Conservation (phyloP, 1,140 invertebrate species). For the Drosophila mauritiana region DNA sequence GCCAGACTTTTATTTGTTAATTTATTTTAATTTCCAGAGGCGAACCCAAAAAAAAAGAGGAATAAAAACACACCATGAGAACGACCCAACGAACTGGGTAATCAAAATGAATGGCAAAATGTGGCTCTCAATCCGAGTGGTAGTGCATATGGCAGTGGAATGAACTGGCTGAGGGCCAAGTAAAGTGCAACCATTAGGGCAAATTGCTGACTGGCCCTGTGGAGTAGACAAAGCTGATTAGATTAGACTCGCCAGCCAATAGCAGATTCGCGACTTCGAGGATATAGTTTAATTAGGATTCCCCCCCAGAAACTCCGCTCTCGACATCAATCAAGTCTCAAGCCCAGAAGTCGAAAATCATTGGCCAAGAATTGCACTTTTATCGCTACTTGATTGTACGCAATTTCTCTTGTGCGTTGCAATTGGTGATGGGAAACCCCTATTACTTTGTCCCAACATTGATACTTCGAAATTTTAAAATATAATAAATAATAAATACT, state of each 20-base stretch:
- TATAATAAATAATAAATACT: too few species aligned
- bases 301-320: neutral
- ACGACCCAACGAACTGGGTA: conserved; percentile 20
- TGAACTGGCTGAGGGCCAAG: conserved; percentile 13
- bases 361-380: conserved; percentile 30
- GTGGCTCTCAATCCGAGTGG: conserved; percentile 52
- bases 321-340: conserved; percentile 44
- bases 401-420: neutral
- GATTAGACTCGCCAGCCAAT: conserved; percentile 38
- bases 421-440: neutral
- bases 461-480: neutral
- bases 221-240: conserved; percentile 57
- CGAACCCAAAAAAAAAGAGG: neutral
- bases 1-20: conserved; percentile 56
- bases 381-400: conserved; percentile 4
- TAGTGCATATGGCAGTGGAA: conserved; percentile 50
- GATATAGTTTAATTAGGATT: conserved; percentile 44
- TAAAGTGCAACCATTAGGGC: conserved; percentile 55
- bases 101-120: conserved; percentile 60
- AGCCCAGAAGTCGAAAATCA: conserved; percentile 30
- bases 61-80: neutral
- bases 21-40: conserved; percentile 65
- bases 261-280: conserved; percentile 8
- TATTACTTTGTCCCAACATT: neutral
- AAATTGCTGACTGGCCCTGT: conserved; percentile 32